Evolutionary conservation across 23 tunicate genomes (phyloP), one percentile per base, ranked within the genome.

Genomic region (Corella eumyota): DNA sequence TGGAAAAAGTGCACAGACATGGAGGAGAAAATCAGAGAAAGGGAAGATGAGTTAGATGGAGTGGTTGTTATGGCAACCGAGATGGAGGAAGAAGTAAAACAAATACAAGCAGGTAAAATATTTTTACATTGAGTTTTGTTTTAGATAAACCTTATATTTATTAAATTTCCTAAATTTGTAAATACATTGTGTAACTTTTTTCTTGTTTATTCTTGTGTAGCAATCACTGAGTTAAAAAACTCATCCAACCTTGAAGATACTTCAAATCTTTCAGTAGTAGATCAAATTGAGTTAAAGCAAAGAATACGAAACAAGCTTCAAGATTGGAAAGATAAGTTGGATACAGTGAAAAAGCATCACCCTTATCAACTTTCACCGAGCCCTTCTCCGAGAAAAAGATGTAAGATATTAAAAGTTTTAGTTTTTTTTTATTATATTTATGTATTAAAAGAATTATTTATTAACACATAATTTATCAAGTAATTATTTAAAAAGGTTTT

Each of bases 321-420:
- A 33, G 25, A 45, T 15, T 69, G 68, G 70, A 68, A 61, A 29
- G 63, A 68, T 5, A 62, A 62, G 57, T 38, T 78, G 6, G 58
- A 58, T 11, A 48, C 38, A 2, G 75, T 69, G 34, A 66, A 61
- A 27, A 36, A 13, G 13, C 31, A 62, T 37, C 69, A 79, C 45
- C 88, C 88, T n/a, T 79, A 52, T 32, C 56, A 32, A 34, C 30
- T 54, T 4, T 67, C 85, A 19, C 85, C 85, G 34, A 32, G 49
- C 25, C 75, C 85, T 15, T 78, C 85, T 24, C 85, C 85, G 4
- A 61, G 85, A 25, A 69, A 61, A 51, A 68, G 72, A 72, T 36
- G 68, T 68, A 47, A 68, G 47, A 53, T 23, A 19, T 7, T 6
- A 19, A 19, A 11, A 7, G n/a, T n/a, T n/a, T 51, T 51, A 51